Percentiles rank a stretch among this genome's conserved stretches.
phyloP scores from a whole-genome alignment of 2,113 vertebrate species.

The Chloebia gouldiae region DNA sequence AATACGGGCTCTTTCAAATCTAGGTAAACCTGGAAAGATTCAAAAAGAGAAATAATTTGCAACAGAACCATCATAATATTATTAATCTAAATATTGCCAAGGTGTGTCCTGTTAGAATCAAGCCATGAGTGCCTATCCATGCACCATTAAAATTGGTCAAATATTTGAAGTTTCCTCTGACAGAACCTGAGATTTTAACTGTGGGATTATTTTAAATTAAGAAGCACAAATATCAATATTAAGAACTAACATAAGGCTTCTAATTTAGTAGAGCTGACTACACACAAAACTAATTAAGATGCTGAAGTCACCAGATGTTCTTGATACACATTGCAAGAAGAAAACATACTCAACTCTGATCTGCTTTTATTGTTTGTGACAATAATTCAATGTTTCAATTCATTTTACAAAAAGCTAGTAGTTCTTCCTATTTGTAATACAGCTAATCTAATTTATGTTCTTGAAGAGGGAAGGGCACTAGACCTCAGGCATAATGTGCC shows the following conservation, averaged over 20 bases:
- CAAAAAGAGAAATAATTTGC: constrained; percentile 24
- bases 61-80: neutral
- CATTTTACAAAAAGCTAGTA: neutral
- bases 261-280: neutral
- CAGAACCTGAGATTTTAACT: neutral
- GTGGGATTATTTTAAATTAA: neutral
- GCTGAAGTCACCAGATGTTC: neutral
- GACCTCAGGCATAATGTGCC: neutral
- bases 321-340: fast-evolving
- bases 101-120: neutral
- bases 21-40: constrained; percentile 86
- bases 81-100: neutral
- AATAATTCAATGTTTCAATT: neutral
- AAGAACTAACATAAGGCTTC: neutral
- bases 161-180: neutral
- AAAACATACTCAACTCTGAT: neutral
- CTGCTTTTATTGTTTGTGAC: neutral
- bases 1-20: constrained; percentile 95
- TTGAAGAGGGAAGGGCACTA: neutral
- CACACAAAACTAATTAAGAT: neutral
- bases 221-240: neutral
- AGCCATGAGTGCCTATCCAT: neutral
- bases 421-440: neutral
- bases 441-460: neutral
- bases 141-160: neutral